These are phyloP conservation scores for Toxostoma redivivum DNA, from an alignment of 2,113 vertebrate genomes.

Conservation along the genomic window DNA sequence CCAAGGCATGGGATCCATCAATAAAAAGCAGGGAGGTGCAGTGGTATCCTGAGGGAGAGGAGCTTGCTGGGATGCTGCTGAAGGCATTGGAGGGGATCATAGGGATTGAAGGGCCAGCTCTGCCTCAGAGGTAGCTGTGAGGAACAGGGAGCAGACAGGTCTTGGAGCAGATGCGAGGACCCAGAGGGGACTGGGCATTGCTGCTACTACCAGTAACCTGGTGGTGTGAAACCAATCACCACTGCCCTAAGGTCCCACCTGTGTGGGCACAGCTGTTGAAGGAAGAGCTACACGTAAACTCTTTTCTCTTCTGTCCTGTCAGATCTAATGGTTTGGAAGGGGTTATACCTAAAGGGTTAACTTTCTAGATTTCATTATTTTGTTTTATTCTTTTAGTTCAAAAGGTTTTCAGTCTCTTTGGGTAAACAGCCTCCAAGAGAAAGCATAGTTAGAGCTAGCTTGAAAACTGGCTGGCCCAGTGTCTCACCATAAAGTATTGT, in stretches of 20 bases:
- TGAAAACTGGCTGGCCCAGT: neutral
- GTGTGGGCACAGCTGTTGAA: neutral
- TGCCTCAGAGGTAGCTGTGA: neutral
- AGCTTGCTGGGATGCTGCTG: neutral
- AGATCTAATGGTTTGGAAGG: neutral
- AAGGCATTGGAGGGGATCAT: rapidly evolving
- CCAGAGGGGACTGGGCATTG: no score
- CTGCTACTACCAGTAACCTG: neutral
- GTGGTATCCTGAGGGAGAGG: neutral
- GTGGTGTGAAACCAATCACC: rapidly evolving
- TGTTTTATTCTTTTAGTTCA: neutral
- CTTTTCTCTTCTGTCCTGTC: neutral
- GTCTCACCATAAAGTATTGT: neutral
- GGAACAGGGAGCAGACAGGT: neutral
- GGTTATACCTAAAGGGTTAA: neutral
- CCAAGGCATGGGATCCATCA: rapidly evolving
- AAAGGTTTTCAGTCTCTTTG: neutral
- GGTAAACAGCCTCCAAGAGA: neutral
- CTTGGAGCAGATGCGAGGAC: neutral
- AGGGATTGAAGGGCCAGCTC: neutral
- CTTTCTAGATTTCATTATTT: neutral
- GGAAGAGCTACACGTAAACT: neutral
- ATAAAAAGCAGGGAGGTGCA: neutral
- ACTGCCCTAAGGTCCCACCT: no score
- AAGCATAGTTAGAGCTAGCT: neutral